Evolutionary conservation across 2,888 invertebrate genomes (phyloP), one percentile per base, ranked within the genome.

Genomic region (Tenthredo mesomela): DNA sequence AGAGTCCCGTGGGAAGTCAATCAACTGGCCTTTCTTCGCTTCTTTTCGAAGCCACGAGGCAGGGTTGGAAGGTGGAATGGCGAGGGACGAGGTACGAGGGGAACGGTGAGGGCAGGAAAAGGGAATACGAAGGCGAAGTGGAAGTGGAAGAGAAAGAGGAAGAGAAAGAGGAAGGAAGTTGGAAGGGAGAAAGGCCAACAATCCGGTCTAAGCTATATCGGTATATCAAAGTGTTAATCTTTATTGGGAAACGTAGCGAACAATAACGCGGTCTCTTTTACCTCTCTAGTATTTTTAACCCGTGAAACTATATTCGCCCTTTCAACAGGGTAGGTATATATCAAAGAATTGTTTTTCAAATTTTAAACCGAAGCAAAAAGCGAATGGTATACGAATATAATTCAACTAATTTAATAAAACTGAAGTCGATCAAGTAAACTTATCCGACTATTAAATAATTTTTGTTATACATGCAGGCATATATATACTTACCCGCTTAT

Each of bases 1-100:
- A 87, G 87, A 91, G 89, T 92, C 93, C 92, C 93, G 89, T 88
- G 93, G 93, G 93, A 92, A 93, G 93, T 93, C 92, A 93, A 93
- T 93, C 93, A 93, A 91, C 90, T 90, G 90, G 90, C 89, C 90
- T 92, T 92, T 92, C 92, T 92, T 91, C 89, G 89, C 87, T 82
- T 82, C 82, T 43, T 65, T 80, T 82, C 67, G 67, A 67, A 82
- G 67, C 61, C 82, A 82, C 67, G 82, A 82, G 67, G 80, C 61
- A 40, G 58, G 58, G 61, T 25, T 50, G 33, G 18, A 54, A 77
- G 29, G 54, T 7, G 54, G 77, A 33, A 29, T 29, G 33, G 25
- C 18, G 29, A 15, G 33, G 15, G 67, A 15, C 29, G 29, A 25
- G 33, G 7, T 47, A 7, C 29, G n/a, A 29, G 67, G 33, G 25